These are phyloP conservation scores for Drosophila subobscura DNA, from an alignment of 1,140 invertebrate genomes.

Conservation along the genomic window DNA sequence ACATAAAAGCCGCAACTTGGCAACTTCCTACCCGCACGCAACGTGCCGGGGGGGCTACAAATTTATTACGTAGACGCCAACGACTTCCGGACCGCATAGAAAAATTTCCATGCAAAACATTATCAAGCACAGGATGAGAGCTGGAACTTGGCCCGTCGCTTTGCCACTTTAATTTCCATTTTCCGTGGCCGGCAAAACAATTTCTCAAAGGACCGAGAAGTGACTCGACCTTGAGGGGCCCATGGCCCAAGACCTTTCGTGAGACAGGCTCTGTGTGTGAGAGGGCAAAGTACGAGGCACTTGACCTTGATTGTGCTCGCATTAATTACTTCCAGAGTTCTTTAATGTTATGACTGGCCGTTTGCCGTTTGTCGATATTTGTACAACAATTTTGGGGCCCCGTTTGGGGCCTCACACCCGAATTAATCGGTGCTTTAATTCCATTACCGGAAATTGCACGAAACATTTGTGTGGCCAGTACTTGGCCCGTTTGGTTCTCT, in stretches of 20 bases:
- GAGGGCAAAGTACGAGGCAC: constrained; percentile 76
- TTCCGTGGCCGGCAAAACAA: constrained; percentile 72
- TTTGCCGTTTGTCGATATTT: constrained; percentile 46
- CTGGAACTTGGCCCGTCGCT: constrained; percentile 60
- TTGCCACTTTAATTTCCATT: constrained; percentile 76
- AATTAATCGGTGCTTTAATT: constrained; percentile 60
- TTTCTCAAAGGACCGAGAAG: constrained; percentile 42
- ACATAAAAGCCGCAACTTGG: constrained; percentile 26
- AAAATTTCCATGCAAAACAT: constrained; percentile 55
- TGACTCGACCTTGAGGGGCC: constrained; percentile 27
- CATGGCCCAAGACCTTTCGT: constrained; percentile 2
- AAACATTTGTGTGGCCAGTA: constrained; percentile 30
- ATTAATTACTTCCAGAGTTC: constrained; percentile 67
- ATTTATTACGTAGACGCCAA: constrained; percentile 78
- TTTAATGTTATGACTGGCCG: constrained; percentile 76
- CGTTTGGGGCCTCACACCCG: constrained; percentile 41
- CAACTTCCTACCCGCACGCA: constrained; percentile 61
- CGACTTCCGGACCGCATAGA: constrained; percentile 64
- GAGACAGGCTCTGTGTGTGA: constrained; percentile 18
- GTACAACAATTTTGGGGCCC: constrained; percentile 50
- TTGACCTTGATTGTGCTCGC: constrained; percentile 80
- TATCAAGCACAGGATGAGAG: constrained; percentile 16
- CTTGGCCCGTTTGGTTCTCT: constrained; percentile 16
- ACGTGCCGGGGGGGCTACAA: constrained; percentile 47
- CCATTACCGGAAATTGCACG: constrained; percentile 68